These are phyloP conservation scores for Aplocera efformata DNA, from an alignment of 2,888 invertebrate genomes.

Conservation along the genomic window DNA sequence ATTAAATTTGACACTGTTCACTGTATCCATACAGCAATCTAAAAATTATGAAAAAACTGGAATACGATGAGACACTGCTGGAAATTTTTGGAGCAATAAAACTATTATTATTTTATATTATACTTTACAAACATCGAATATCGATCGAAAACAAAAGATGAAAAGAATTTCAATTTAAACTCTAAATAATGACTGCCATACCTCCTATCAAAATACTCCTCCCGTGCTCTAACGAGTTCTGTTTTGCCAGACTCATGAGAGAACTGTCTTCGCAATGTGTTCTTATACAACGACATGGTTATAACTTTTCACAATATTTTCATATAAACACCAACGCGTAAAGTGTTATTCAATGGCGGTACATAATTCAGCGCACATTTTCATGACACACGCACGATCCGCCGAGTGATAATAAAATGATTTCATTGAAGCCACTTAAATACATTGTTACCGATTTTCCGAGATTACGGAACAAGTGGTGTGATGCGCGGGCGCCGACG, in stretches of 20 bases:
- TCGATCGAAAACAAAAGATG: no score
- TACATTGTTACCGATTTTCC: slow-evolving; percentile 8
- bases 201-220: slow-evolving; percentile 67
- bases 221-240: slow-evolving; percentile 58
- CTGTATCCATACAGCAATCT: no score
- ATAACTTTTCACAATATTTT: slow-evolving; percentile 21
- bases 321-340: slow-evolving; percentile 9
- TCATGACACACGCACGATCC: not conserved
- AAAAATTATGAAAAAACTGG: no score
- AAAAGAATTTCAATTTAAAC: no score
- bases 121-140: no score
- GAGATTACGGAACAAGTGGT: slow-evolving; percentile 26
- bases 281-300: slow-evolving; percentile 33
- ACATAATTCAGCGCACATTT: slow-evolving; percentile 3
- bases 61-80: no score
- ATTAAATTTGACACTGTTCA: no score
- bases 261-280: slow-evolving; percentile 65
- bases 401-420: slow-evolving; percentile 19
- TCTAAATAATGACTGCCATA: slow-evolving; percentile 33
- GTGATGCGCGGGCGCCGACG: slow-evolving; percentile 43
- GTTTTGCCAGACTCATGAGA: slow-evolving; percentile 72
- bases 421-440: slow-evolving; percentile 20
- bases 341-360: slow-evolving; percentile 5
- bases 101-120: no score
- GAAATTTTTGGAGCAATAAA: no score